phyloP scores from a whole-genome alignment of 2,113 vertebrate species.

The Gnathonemus echidnorhynchus region DNA sequence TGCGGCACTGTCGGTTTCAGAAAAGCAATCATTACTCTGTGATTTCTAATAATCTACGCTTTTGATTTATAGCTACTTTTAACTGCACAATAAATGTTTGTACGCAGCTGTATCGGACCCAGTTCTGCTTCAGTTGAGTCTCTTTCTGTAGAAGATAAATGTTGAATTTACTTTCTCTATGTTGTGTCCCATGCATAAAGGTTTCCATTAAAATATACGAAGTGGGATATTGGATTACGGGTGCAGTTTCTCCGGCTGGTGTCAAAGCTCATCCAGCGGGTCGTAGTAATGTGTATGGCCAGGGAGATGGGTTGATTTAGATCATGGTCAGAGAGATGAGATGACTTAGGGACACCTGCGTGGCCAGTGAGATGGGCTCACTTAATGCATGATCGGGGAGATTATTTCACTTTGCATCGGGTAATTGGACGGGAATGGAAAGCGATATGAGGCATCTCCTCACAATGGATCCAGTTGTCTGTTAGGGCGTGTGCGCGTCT shows the following conservation, averaged over 20 bases:
- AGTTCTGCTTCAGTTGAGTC: neutral
- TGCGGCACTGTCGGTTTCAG: neutral
- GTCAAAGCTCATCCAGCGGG: neutral
- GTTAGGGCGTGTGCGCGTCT: neutral
- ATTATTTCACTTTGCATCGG: neutral
- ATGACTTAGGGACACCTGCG: neutral
- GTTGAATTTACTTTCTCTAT: neutral
- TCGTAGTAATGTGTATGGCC: neutral
- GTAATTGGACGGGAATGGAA: conserved; percentile 6
- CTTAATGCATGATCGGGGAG: neutral
- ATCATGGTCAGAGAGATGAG: neutral
- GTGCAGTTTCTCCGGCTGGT: neutral
- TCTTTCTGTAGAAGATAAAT: neutral
- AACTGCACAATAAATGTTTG: neutral
- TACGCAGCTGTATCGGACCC: neutral
- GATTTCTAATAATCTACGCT: neutral
- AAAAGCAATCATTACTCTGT: neutral
- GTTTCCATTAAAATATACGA: neutral
- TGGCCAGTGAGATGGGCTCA: neutral
- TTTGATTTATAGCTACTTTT: neutral
- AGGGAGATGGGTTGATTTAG: neutral
- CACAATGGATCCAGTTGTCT: conserved; percentile 4
- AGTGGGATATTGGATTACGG: neutral
- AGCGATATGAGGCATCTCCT: conserved; percentile 1
- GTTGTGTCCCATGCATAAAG: neutral